A percentile compares a stretch with the other conserved stretches of the same genome.
phyloP scores from a whole-genome alignment of 64 coral and sea anemone genomes.

The Montipora foliosa region DNA sequence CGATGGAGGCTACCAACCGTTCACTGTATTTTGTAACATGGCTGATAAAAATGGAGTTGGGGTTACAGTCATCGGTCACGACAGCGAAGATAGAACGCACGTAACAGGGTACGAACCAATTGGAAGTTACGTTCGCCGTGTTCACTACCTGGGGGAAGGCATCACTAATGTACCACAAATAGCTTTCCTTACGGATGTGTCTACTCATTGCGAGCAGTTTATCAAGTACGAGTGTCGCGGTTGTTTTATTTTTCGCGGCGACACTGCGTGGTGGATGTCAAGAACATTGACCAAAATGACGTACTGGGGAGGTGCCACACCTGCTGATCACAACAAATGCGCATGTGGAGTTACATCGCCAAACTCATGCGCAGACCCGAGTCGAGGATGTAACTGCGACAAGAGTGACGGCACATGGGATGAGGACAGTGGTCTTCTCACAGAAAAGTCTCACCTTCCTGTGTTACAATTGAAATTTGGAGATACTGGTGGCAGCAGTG shows the following conservation, averaged over 20 bases:
- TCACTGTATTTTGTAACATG: conserved; percentile 69
- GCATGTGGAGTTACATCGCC: background rate
- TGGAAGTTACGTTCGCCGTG: conserved; percentile 14
- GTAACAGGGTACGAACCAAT: conserved; percentile 21
- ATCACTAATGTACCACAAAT: background rate
- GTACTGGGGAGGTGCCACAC: conserved; percentile 53
- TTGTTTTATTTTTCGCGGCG: background rate
- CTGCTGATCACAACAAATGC: background rate
- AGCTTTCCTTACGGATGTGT: background rate
- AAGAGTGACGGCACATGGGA: background rate
- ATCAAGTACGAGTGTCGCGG: background rate
- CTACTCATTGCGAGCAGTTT: background rate
- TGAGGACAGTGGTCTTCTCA: background rate
- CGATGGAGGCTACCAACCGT: background rate
- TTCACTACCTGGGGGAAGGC: background rate
- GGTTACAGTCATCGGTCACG: conserved; percentile 66
- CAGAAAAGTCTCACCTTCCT: background rate
- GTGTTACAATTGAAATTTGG: background rate
- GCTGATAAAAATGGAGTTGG: conserved; percentile 52
- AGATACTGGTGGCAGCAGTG: background rate
- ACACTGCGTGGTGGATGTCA: conserved; percentile 38
- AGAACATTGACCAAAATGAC: conserved; percentile 1
- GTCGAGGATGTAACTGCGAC: conserved; percentile 41
- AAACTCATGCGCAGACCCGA: background rate
- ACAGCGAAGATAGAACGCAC: conserved; percentile 52